A percentile compares a stretch with the other conserved stretches of the same genome.
Evolutionary conservation across 2,113 vertebrate species (phyloP).

Genomic region (Spilogale gracilis): DNA sequence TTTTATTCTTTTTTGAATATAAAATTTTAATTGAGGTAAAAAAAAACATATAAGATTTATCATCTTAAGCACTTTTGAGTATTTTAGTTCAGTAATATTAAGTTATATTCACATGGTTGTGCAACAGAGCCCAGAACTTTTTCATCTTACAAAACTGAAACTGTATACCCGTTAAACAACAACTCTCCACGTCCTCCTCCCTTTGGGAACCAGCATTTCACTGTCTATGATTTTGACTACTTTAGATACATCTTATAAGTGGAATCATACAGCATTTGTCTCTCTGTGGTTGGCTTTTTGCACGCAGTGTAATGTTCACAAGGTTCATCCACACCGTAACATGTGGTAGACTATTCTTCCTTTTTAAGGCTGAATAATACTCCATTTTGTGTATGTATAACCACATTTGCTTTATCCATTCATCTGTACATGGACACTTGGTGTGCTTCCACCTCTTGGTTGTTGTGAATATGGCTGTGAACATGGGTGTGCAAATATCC

Average conservation of each 20-base stretch:
- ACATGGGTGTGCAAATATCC: neutral
- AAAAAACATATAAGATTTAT: neutral
- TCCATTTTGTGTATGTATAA: too few species aligned
- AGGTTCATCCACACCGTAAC: neutral
- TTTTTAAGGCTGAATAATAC: neutral
- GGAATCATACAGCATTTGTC: neutral
- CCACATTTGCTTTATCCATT: neutral
- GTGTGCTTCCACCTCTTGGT: neutral
- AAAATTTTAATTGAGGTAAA: neutral
- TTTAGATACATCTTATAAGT: neutral
- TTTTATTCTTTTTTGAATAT: neutral
- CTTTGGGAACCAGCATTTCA: neutral
- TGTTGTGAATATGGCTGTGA: neutral
- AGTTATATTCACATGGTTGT: neutral
- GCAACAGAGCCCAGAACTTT: neutral
- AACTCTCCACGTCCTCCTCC: neutral
- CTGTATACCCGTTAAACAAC: neutral
- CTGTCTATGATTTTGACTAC: neutral
- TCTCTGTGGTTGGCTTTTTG: neutral
- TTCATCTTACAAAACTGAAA: neutral
- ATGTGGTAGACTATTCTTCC: neutral
- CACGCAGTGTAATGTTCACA: neutral
- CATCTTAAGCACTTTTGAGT: neutral
- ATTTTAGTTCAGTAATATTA: neutral
- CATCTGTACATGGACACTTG: neutral